Evolutionary conservation across 2,888 invertebrate genomes (phyloP).

Genomic region (Drosophila robusta): DNA sequence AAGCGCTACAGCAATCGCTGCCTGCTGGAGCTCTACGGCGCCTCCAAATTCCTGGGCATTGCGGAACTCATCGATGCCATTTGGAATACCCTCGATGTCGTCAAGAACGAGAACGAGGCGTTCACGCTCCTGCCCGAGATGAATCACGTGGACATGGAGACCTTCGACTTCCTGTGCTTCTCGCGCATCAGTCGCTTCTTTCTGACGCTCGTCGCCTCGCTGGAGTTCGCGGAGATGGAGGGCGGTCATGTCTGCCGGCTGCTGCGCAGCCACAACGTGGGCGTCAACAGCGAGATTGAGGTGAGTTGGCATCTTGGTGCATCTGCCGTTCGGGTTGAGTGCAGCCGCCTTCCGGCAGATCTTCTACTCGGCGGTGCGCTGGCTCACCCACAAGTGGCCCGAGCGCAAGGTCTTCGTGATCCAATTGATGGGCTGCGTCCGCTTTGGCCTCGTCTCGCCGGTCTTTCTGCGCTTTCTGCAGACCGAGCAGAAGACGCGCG

Average conservation of each 20-base stretch:
- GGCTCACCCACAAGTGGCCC: conserved; percentile 49
- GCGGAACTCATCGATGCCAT: conserved; percentile 16
- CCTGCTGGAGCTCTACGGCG: conserved; percentile 38
- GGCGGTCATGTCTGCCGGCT: conserved; percentile 13
- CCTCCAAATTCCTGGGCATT: conserved; percentile 40
- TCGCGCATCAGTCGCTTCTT: conserved; percentile 47
- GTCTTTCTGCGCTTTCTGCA: conserved; percentile 49
- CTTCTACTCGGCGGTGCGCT: conserved; percentile 51
- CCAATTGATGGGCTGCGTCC: conserved; percentile 32
- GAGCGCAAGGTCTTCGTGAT: conserved; percentile 1
- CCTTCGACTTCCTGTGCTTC: conserved; percentile 26
- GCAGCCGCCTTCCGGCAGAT: conserved; percentile 23
- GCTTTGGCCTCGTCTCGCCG: conserved; percentile 47
- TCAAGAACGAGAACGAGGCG: conserved; percentile 26
- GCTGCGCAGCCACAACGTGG: conserved; percentile 37
- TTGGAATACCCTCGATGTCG: conserved; percentile 13
- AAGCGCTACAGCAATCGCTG: conserved; percentile 8
- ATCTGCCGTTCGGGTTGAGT: too few species aligned
- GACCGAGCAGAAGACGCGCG: conserved; percentile 17
- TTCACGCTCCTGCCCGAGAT: conserved; percentile 20
- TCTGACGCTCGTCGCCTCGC: conserved; percentile 45
- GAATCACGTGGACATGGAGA: conserved; percentile 6
- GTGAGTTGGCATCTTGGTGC: conserved; percentile 10
- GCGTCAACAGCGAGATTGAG: conserved; percentile 60
- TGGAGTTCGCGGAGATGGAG: conserved; percentile 40